A percentile compares a stretch with the other conserved stretches of the same genome.
These are phyloP conservation scores for Trissolcus japonicus DNA, from an alignment of 2,888 invertebrate genomes.

Conservation along the genomic window DNA sequence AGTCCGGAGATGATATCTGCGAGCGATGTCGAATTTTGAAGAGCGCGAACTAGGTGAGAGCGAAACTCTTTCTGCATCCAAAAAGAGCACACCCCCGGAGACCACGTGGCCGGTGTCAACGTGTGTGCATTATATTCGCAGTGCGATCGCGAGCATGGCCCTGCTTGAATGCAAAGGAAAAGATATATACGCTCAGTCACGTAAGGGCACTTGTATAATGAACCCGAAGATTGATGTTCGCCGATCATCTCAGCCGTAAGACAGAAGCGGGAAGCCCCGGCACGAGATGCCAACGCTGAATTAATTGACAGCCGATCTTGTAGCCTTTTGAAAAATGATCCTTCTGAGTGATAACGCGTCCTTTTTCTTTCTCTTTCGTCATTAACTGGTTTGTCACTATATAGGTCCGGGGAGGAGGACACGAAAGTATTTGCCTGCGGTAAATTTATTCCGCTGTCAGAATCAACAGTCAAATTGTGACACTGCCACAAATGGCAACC, in stretches of 20 bases:
- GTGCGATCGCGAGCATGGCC: slow-evolving; percentile 2
- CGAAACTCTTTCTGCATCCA: background rate
- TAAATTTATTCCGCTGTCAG: slow-evolving; percentile 50
- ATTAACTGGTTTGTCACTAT: slow-evolving; percentile 53
- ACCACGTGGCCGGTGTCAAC: slow-evolving; percentile 42
- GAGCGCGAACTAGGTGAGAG: slow-evolving; percentile 41
- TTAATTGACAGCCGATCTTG: slow-evolving; percentile 56
- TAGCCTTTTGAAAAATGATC: slow-evolving; percentile 58
- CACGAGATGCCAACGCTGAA: slow-evolving; percentile 58
- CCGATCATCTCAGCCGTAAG: slow-evolving; percentile 47
- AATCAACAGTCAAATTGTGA: slow-evolving; percentile 38
- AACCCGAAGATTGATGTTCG: slow-evolving; percentile 56
- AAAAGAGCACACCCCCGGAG: slow-evolving; percentile 3
- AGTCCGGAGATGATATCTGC: slow-evolving; percentile 55
- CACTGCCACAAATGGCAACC: slow-evolving; percentile 5
- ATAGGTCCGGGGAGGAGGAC: slow-evolving; percentile 13
- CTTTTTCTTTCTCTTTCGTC: slow-evolving; percentile 48
- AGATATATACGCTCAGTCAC: slow-evolving; percentile 31
- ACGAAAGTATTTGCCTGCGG: slow-evolving; percentile 44
- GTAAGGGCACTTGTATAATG: slow-evolving; percentile 54
- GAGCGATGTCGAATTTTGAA: slow-evolving; percentile 51
- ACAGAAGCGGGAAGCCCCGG: slow-evolving; percentile 46
- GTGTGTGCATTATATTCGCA: background rate
- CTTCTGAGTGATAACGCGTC: slow-evolving; percentile 44
- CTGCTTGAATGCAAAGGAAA: slow-evolving; percentile 35